Base-by-base conservation (phyloP, 2,888 invertebrate genomes). In the Dicyrtomina minuta region DNA sequence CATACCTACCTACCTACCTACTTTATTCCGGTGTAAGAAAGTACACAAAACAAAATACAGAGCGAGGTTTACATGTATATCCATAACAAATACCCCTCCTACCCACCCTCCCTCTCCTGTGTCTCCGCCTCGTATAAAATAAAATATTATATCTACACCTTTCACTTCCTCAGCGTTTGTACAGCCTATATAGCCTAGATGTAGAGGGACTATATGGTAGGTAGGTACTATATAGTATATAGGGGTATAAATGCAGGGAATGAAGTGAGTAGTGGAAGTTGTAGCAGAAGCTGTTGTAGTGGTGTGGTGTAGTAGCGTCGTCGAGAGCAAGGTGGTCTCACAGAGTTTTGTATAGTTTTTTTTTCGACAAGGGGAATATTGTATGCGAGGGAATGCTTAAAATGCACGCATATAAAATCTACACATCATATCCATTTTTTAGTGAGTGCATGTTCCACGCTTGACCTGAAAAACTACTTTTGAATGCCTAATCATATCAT, bases 401-500 rank as follows among this genome's bases (percentile, higher is more conserved):
- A 49, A 49, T 41, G 41, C 58, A 58, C 58, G 58, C 58, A 58
- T 39, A 58, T 41, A 58, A 33, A 33, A 58, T 58, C 58, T 41
- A 58, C 58, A 53, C 53, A 33, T 33, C 46, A 44, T 61, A 61
- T 44, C 44, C 26, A 44, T 44, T 24, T 27, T 44, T 24, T 44
- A 26, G n/a, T 49, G 33, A 51, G 33, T 58, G 62, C 70, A 71
- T 73, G 68, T 64, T 62, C 60, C 61, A 44, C 58, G 64, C 61
- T 64, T 71, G 73, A 73, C 73, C 73, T 71, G 67, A 71, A 73
- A 71, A 71, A 68, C 73, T 71, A 73, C 74, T 74, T 74, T 72
- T 72, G 64, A 72, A 74, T 70, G 73, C 44, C 67, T 73, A 74
- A 74, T 74, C 72, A 71, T 72, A 74, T 74, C 74, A 70, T 70